Evolutionary conservation across 2,113 vertebrate species (phyloP).

Genomic region (Ictalurus furcatus): DNA sequence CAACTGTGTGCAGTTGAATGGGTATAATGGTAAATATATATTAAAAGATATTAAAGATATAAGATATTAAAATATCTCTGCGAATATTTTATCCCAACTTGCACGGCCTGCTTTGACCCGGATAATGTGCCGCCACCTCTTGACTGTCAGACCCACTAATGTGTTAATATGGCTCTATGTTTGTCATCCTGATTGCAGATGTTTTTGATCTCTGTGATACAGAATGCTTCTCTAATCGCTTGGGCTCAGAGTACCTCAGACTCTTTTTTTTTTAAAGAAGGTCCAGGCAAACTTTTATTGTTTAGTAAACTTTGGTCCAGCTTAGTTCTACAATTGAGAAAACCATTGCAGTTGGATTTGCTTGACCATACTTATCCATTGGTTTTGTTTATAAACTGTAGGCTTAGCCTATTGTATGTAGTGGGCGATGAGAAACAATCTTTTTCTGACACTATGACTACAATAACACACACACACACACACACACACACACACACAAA

Average conservation of each 20-base stretch:
- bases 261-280: slow-evolving; percentile 52
- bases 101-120: slow-evolving; percentile 52
- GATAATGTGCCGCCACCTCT: slow-evolving; percentile 17
- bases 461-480: neutral
- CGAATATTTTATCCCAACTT: slow-evolving; percentile 63
- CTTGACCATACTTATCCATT: slow-evolving; percentile 11
- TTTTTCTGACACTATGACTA: neutral
- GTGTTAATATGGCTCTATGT: slow-evolving; percentile 55
- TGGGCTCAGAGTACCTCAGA: slow-evolving; percentile 52
- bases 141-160: slow-evolving; percentile 53
- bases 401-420: neutral
- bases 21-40: too few species aligned
- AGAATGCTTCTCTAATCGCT: slow-evolving; percentile 56
- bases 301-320: slow-evolving; percentile 53
- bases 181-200: slow-evolving; percentile 53
- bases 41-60: too few species aligned
- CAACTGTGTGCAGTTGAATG: too few species aligned
- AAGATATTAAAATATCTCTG: too few species aligned
- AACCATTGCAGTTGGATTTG: slow-evolving; percentile 7
- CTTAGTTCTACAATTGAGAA: slow-evolving; percentile 47
- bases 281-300: slow-evolving; percentile 47
- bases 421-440: slow-evolving; percentile 11
- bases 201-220: slow-evolving; percentile 64
- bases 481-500: neutral
- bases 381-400: slow-evolving; percentile 8